Base-by-base conservation (phyloP, 64 coral and sea anemone species). In the Hydrozoanthus tunicans region DNA sequence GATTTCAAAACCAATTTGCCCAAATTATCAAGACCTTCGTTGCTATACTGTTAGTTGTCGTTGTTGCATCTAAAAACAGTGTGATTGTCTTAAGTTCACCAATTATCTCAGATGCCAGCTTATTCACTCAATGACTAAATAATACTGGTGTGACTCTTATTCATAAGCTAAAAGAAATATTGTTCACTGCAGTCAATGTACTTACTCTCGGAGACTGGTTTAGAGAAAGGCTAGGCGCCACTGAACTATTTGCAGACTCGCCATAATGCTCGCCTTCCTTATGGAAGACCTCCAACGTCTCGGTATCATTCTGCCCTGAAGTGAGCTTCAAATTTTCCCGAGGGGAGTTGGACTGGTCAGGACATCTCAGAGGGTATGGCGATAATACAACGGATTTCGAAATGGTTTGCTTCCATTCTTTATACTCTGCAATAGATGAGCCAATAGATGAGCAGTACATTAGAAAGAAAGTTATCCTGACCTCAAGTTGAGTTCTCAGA, bases 271-370 rank as follows among this genome's bases (percentile, higher is more conserved):
- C 80, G 51, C 69, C 88, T 77, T 54, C 56, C 51, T 85, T 85
- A 13, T 94, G 91, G 85, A 96, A 96, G 55, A 96, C 94, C 6
- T 96, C 94, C 32, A 93, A 91, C 25, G 79, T 66, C 7, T 94
- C 92, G 67, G 85, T 53, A 9, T 93, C 91, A 24, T 92, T 90
- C 10, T 58, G 10, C 43, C 20, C 10, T 43, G 84, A 73, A 59
- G 10, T 75, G 43, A 64, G 43, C 69, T 26, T 58, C 5, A 61
- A 7, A 5, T 70, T 11, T 24, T 88, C 84, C 56, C 55, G 66
- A 73, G 68, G 23, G 68, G 86, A 56, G 9, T 76, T 8, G 59
- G 82, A 77, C 3, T 68, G 85, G 5, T 57, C 86, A 24, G 75
- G 79, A 61, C 23, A 56, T 75, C 84, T 73, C 5, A 69, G 69